Evolutionary conservation across 1,140 invertebrate species (phyloP), one percentile per base, ranked within the genome.

Genomic region (Drosophila bifasciata): DNA sequence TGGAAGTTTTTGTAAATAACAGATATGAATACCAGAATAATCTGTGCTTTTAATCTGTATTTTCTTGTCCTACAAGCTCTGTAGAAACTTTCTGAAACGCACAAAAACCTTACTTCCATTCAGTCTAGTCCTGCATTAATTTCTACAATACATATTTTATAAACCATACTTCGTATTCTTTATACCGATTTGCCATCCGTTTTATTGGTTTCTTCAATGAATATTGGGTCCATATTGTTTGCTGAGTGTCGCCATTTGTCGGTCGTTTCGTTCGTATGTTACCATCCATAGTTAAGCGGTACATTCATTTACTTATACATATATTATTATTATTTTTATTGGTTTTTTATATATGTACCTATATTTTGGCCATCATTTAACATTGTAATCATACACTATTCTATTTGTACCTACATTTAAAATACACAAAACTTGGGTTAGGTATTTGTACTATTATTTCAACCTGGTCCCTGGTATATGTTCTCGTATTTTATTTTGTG

Each of bases 191-290:
- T 36, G 11, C 32, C 32, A 36, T 36, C 11, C 5, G 11, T 36
- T 36, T 13, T 36, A 36, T 36, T 32, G 17, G 19, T 52, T 45
- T 36, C 9, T 56, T 21, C 9, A 3, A 43, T 5, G n/a, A 50
- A 17, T 9, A 21, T 25, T n/a, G 55, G 62, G 50, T 80, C 63
- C 81, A 86, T 85, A 86, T 80, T 85, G 81, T 86, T 41, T 80
- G 80, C 80, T 84, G 80, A 79, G 58, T 62, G 67, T 63, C 61
- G 62, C 68, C 67, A 63, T 73, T 45, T 76, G 48, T 86, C 69
- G 73, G 74, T 80, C 56, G 71, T 71, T 84, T 72, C 49, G 80
- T 84, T 79, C 67, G 80, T 76, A 73, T 84, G 72, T 74, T 70
- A 48, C 58, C 62, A 53, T 68, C 58, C 62, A 53, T 68, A 55